Conservation (phyloP, 2,888 invertebrate genomes). For the Rhorus exstirpatorius region DNA sequence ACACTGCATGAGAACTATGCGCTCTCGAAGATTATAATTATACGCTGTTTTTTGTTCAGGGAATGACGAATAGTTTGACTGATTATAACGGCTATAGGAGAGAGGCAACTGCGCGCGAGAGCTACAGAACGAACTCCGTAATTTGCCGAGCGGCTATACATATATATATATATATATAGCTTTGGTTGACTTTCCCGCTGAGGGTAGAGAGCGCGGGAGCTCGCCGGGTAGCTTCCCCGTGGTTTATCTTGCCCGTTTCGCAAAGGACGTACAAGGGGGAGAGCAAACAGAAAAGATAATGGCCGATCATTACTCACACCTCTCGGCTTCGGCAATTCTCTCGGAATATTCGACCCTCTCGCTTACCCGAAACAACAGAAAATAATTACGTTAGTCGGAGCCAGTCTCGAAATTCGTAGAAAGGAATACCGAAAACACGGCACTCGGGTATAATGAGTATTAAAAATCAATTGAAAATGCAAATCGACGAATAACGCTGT, state of each 20-base stretch:
- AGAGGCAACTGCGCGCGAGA: conserved; percentile 45
- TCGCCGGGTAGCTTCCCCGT: conserved; percentile 59
- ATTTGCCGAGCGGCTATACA: too few species aligned
- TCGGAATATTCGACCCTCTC: conserved; percentile 68
- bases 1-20: neutral
- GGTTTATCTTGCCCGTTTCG: conserved; percentile 71
- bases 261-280: conserved; percentile 74
- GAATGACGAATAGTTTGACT: conserved; percentile 62
- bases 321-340: conserved; percentile 65
- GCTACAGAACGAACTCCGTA: conserved; percentile 63
- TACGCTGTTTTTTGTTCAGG: conserved; percentile 45
- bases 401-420: conserved; percentile 66
- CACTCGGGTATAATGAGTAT: conserved; percentile 9
- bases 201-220: conserved; percentile 39
- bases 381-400: conserved; percentile 79
- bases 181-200: conserved; percentile 58
- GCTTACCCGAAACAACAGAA: conserved; percentile 83
- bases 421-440: conserved; percentile 24
- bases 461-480: conserved; percentile 24
- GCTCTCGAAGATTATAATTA: conserved; percentile 47
- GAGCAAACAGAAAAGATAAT: conserved; percentile 81
- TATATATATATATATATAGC: conserved; percentile 54
- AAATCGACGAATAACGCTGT: neutral
- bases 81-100: conserved; percentile 51
- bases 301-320: conserved; percentile 81